phyloP scores from a whole-genome alignment of 2,888 invertebrate species.

The Scotopteryx bipunctaria region DNA sequence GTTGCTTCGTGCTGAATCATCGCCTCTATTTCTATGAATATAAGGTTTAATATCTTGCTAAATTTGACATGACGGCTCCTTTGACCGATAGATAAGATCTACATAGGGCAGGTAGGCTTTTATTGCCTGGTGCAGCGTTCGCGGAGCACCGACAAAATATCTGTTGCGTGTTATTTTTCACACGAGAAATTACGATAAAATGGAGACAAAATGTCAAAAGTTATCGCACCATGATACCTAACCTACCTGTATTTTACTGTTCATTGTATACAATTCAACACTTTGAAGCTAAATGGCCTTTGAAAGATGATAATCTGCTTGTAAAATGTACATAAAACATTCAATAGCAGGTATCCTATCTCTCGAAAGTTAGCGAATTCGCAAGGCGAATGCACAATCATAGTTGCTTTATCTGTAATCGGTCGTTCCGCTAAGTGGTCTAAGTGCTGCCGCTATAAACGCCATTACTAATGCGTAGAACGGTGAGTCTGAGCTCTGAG shows the following conservation, averaged over 20 bases:
- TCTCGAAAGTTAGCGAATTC: conserved; percentile 21
- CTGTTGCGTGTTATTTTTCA: conserved; percentile 64
- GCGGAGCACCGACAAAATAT: conserved; percentile 48
- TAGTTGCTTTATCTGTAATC: conserved; percentile 32
- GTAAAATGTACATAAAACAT: background rate
- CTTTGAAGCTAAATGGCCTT: too few relatives aligned
- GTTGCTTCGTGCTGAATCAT: conserved; percentile 41
- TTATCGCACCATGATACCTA: conserved; percentile 19
- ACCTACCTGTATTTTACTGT: conserved; percentile 2
- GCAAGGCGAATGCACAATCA: conserved; percentile 32
- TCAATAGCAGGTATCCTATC: conserved; percentile 19
- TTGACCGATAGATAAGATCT: conserved; percentile 80
- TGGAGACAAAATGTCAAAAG: conserved; percentile 28
- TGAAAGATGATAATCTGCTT: background rate
- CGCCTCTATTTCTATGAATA: conserved; percentile 32
- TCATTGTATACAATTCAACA: too few relatives aligned
- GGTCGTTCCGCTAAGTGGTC: conserved; percentile 32
- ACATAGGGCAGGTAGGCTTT: conserved; percentile 77
- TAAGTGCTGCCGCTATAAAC: conserved; percentile 34
- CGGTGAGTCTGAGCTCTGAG: conserved; percentile 36
- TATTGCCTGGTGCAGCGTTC: conserved; percentile 56
- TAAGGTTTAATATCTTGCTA: conserved; percentile 42
- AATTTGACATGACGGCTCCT: conserved; percentile 67
- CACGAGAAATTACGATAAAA: conserved; percentile 46
- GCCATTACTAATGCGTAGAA: conserved; percentile 47